These are phyloP conservation scores for Oophaga pumilio DNA, from an alignment of 2,113 vertebrate species.

Conservation along the genomic window DNA sequence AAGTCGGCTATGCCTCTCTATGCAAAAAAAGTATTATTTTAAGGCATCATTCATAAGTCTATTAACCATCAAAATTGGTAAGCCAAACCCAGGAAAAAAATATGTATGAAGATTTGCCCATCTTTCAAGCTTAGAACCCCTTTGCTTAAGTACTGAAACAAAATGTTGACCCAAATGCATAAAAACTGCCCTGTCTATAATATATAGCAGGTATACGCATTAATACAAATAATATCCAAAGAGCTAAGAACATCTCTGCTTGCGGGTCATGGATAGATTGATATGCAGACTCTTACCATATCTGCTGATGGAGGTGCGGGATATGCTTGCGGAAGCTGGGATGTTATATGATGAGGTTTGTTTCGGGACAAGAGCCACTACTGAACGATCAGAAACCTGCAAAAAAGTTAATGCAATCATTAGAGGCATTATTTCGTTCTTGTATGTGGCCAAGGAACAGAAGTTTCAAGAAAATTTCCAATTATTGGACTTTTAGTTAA, in stretches of 20 bases:
- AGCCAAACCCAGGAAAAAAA: too few relatives aligned
- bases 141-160: too few relatives aligned
- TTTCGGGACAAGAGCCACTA: slow-evolving; percentile 95
- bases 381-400: slow-evolving; percentile 88
- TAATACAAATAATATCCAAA: not conserved
- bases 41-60: not conserved
- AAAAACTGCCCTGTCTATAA: too few relatives aligned
- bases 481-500: not conserved
- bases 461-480: not conserved
- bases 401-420: not conserved
- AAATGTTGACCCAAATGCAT: too few relatives aligned
- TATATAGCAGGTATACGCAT: too few relatives aligned
- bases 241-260: not conserved
- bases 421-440: not conserved
- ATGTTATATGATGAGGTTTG: slow-evolving; percentile 99
- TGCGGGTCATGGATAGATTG: not conserved
- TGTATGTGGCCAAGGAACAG: not conserved
- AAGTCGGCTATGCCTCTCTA: too few relatives aligned
- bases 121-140: too few relatives aligned
- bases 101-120: too few relatives aligned
- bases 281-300: slow-evolving; percentile 79
- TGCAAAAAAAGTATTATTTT: not conserved
- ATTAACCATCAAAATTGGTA: not conserved
- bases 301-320: slow-evolving; percentile 92
- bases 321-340: slow-evolving; percentile 93